These are phyloP conservation scores for Hylaeus volcanicus DNA, from an alignment of 1,140 invertebrate genomes.

Conservation along the genomic window DNA sequence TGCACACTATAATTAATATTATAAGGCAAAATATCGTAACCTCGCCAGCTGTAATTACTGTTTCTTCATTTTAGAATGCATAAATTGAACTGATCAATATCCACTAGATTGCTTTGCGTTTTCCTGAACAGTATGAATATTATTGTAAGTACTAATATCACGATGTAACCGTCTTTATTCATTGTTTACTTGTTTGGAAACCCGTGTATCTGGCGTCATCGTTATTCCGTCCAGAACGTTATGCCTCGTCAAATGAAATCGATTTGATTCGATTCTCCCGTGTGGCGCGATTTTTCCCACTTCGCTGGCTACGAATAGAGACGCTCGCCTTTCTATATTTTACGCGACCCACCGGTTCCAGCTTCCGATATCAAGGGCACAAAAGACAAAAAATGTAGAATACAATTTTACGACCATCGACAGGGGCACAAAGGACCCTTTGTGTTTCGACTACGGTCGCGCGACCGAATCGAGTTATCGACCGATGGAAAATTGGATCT, in stretches of 20 bases:
- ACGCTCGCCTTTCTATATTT: conserved; percentile 57
- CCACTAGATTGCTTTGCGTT: too few species aligned
- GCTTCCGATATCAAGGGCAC: conserved; percentile 27
- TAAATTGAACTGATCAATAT: too few species aligned
- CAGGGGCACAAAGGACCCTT: conserved; percentile 42
- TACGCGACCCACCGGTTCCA: conserved; percentile 36
- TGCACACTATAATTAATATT: too few species aligned
- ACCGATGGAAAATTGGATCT: background rate
- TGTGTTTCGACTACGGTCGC: conserved; percentile 26
- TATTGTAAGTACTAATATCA: too few species aligned
- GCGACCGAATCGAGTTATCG: background rate
- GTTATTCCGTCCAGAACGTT: conserved; percentile 16
- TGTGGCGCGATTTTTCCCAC: conserved; percentile 49
- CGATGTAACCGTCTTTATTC: too few species aligned
- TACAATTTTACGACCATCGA: conserved; percentile 44
- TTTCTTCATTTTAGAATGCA: too few species aligned
- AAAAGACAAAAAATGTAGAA: conserved; percentile 37
- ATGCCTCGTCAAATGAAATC: conserved; percentile 48
- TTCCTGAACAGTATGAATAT: too few species aligned
- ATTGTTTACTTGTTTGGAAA: too few species aligned
- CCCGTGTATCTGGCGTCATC: too few species aligned
- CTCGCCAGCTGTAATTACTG: too few species aligned
- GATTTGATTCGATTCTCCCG: conserved; percentile 58
- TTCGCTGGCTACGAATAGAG: conserved; percentile 53
- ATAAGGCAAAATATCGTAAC: too few species aligned